Conservation (phyloP, 2,888 invertebrate species). For the Leucozona laternaria region DNA sequence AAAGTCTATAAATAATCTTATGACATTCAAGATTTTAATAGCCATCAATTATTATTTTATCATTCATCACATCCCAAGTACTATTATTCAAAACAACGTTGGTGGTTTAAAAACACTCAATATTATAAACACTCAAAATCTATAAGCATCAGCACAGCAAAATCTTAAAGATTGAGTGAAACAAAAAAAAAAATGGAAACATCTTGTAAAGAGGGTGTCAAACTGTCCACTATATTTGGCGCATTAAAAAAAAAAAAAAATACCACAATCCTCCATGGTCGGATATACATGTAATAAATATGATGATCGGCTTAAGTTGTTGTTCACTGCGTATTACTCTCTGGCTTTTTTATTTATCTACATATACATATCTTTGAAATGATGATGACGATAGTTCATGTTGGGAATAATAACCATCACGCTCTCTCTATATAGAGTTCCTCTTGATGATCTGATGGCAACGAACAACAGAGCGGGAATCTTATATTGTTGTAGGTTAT, state of each 20-base stretch:
- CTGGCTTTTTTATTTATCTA: conserved; percentile 13
- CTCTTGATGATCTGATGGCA: not conserved
- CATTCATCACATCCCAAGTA: conserved; percentile 5
- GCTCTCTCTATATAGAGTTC: not conserved
- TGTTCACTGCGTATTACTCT: conserved; percentile 66
- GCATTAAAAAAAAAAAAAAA: conserved; percentile 41
- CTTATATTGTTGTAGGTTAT: conserved; percentile 69
- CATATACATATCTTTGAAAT: not conserved
- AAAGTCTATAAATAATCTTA: not conserved
- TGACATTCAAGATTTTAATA: conserved; percentile 10
- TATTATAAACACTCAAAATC: conserved; percentile 16
- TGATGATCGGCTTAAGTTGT: conserved; percentile 72
- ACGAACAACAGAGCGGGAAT: not conserved
- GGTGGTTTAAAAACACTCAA: conserved; percentile 57
- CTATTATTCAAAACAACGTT: conserved; percentile 63
- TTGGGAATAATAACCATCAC: not conserved
- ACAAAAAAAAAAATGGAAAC: conserved; percentile 2
- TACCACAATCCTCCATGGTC: not conserved
- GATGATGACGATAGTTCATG: not conserved
- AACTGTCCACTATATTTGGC: conserved; percentile 76
- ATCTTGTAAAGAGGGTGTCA: conserved; percentile 73
- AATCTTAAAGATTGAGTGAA: conserved; percentile 13
- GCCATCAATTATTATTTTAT: not conserved
- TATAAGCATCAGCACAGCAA: not conserved
- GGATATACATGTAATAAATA: not conserved